These are phyloP conservation scores for Tangachromis dhanisi DNA, from an alignment of 2,113 vertebrate species.

Conservation along the genomic window DNA sequence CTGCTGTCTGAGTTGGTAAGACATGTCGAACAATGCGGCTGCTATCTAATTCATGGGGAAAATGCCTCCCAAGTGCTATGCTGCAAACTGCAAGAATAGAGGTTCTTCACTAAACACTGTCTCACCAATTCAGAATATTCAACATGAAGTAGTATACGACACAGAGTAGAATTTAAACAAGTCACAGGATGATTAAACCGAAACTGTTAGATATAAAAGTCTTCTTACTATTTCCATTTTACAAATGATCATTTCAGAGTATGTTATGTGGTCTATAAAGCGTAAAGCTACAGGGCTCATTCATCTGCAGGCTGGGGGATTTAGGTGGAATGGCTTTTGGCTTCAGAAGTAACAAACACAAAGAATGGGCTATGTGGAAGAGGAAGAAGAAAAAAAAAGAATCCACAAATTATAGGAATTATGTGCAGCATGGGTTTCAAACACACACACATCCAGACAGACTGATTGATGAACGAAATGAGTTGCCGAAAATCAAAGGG, in stretches of 20 bases:
- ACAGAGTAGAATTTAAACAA: not conserved
- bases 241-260: not conserved
- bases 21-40: not conserved
- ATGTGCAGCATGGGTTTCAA: constrained; percentile 62
- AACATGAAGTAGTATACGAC: not conserved
- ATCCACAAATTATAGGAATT: constrained; percentile 71
- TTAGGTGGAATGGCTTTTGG: constrained; percentile 25
- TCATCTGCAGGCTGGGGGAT: constrained; percentile 27
- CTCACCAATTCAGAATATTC: not conserved
- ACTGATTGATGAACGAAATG: constrained; percentile 74
- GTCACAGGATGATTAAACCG: not conserved
- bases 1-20: constrained; percentile 30
- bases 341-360: constrained; percentile 58
- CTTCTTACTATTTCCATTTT: not conserved
- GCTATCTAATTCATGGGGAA: constrained; percentile 1
- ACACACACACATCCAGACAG: constrained; percentile 55
- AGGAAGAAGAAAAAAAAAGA: constrained; percentile 36
- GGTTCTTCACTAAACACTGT: not conserved
- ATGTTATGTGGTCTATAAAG: constrained; percentile 26
- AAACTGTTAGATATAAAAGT: not conserved
- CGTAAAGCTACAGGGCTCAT: constrained; percentile 35
- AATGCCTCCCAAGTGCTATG: not conserved
- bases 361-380: constrained; percentile 48
- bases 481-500: constrained; percentile 72
- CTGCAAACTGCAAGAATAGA: not conserved